Conservation (phyloP, 35 echinoderm and acorn worm species). For the Acanthaster planci region DNA sequence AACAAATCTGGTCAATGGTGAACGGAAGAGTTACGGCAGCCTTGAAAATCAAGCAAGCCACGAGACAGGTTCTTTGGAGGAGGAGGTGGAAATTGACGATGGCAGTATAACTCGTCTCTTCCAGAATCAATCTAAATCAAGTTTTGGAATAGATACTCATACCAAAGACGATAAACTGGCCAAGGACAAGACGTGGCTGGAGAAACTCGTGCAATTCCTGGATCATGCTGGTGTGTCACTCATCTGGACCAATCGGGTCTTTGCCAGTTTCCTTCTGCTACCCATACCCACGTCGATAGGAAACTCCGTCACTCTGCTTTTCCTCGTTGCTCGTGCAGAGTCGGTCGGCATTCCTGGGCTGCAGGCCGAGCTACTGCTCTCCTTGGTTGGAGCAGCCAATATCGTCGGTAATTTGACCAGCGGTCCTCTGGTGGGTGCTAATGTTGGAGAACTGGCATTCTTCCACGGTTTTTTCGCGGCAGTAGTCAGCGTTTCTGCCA, state of each 20-base stretch:
- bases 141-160: not conserved
- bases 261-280: not conserved
- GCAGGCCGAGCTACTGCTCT: not conserved
- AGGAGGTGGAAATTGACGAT: too few relatives aligned
- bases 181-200: not conserved
- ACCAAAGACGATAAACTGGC: not conserved
- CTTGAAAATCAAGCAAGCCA: too few relatives aligned
- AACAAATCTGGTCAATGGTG: too few relatives aligned
- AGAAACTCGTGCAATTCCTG: not conserved
- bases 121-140: not conserved
- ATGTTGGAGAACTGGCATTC: not conserved
- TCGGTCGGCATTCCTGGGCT: not conserved
- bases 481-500: not conserved
- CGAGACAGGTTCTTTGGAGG: too few relatives aligned
- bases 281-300: not conserved
- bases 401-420: not conserved
- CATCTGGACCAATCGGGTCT: conserved; percentile 30
- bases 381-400: not conserved
- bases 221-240: conserved; percentile 22
- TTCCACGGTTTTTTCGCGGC: not conserved
- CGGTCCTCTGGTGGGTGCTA: not conserved
- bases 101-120: too few relatives aligned
- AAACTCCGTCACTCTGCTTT: not conserved
- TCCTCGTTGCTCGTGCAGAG: not conserved
- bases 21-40: too few relatives aligned